Conservation (phyloP, 2,113 vertebrate genomes). For the Forbesichthys agassizii region DNA sequence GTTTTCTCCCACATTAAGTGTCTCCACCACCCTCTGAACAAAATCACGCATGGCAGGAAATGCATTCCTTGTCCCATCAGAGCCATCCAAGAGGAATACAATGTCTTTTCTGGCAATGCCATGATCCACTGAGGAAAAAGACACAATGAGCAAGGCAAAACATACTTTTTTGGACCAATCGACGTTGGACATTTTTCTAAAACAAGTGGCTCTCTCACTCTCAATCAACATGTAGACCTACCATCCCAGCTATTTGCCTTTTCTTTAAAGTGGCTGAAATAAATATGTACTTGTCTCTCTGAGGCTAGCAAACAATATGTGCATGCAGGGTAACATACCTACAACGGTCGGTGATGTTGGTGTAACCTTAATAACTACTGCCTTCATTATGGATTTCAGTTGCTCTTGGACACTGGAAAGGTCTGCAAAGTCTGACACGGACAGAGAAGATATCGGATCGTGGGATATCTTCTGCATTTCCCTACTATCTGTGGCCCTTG, state of each 20-base stretch:
- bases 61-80: conserved; percentile 39
- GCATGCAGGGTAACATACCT: conserved; percentile 21
- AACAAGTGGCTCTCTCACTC: not conserved
- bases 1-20: conserved; percentile 34
- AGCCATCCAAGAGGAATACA: conserved; percentile 49
- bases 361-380: not conserved
- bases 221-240: not conserved
- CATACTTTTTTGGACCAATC: not conserved
- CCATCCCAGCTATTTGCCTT: not conserved
- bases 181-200: not conserved
- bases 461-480: conserved; percentile 50
- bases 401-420: conserved; percentile 41
- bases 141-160: not conserved
- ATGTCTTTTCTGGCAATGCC: conserved; percentile 31
- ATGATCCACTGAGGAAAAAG: conserved; percentile 7
- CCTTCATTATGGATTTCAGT: conserved; percentile 30
- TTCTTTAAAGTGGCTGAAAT: too few species aligned
- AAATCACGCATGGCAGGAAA: conserved; percentile 80
- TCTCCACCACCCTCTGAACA: conserved; percentile 50
- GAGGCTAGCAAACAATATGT: too few species aligned
- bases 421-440: conserved; percentile 53
- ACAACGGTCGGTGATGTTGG: conserved; percentile 24
- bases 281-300: too few species aligned
- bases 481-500: conserved; percentile 34
- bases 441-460: conserved; percentile 41